Evolutionary conservation across 2,888 invertebrate genomes (phyloP).

Genomic region (Scaptomyza cyrtandrae): DNA sequence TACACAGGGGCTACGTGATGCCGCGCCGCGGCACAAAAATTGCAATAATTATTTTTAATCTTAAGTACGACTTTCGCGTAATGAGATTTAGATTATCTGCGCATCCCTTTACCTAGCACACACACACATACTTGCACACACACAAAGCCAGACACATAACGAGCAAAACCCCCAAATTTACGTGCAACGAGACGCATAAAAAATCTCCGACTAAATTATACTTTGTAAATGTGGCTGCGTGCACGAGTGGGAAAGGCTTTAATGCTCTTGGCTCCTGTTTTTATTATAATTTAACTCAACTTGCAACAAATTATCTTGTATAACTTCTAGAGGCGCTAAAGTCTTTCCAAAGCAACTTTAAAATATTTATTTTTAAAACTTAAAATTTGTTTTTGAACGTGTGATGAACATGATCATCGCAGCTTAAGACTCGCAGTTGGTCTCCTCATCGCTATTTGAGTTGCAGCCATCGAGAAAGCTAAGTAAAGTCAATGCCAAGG

Average conservation of each 20-base stretch:
- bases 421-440: background rate
- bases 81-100: slow-evolving; percentile 78
- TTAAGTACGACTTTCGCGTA: slow-evolving; percentile 78
- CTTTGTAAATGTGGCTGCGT: slow-evolving; percentile 14
- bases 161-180: slow-evolving; percentile 41
- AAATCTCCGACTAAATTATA: slow-evolving; percentile 43
- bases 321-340: background rate
- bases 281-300: background rate
- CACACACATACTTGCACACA: slow-evolving; percentile 11
- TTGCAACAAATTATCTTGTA: background rate
- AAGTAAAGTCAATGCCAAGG: slow-evolving; percentile 4
- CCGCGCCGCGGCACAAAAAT: slow-evolving; percentile 71
- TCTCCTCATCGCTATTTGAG: background rate
- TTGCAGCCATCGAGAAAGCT: background rate
- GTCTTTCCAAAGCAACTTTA: background rate
- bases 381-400: background rate
- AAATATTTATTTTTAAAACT: background rate
- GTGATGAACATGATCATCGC: background rate
- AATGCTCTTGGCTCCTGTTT: slow-evolving; percentile 9
- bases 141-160: slow-evolving; percentile 22
- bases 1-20: slow-evolving; percentile 64
- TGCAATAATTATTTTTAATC: slow-evolving; percentile 80
- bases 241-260: slow-evolving; percentile 24
- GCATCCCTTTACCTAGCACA: slow-evolving; percentile 35
- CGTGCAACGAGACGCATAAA: slow-evolving; percentile 51